A percentile compares a stretch with the other conserved stretches of the same genome.
Conservation (phyloP, 30 jellyfish, hydroid and myxozoan species). For the Catostylus mosaicus region DNA sequence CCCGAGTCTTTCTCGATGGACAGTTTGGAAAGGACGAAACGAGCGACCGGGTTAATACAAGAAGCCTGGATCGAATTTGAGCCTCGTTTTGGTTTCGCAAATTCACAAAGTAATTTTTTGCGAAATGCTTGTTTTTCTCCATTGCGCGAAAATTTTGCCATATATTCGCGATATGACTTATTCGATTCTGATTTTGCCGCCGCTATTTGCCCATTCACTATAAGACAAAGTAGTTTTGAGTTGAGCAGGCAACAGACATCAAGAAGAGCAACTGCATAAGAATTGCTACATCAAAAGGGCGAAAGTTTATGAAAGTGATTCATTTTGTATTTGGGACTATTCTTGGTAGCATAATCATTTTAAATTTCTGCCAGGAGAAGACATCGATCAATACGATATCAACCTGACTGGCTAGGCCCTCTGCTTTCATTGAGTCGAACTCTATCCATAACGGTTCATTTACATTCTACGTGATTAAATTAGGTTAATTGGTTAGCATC, state of each 20-base stretch:
- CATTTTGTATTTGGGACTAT: not conserved
- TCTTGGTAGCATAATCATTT: not conserved
- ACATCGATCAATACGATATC: not conserved
- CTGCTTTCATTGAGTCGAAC: not conserved
- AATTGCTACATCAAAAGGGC: not conserved
- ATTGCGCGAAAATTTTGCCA: too few relatives aligned
- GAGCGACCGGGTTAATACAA: slow-evolving; percentile 22
- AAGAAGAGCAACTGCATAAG: not conserved
- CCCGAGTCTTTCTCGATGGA: slow-evolving; percentile 39
- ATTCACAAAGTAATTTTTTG: not conserved
- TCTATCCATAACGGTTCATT: not conserved
- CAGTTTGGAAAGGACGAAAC: slow-evolving; percentile 36
- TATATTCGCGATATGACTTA: slow-evolving; percentile 44
- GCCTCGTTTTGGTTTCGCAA: slow-evolving; percentile 70
- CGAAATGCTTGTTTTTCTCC: too few relatives aligned
- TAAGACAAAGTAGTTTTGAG: not conserved
- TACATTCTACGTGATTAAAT: not conserved
- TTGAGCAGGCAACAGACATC: not conserved
- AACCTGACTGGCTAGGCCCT: not conserved
- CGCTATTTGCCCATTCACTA: slow-evolving; percentile 66
- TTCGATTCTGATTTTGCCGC: slow-evolving; percentile 58
- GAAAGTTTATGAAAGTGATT: not conserved
- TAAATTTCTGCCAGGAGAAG: not conserved
- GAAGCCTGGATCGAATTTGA: slow-evolving; percentile 47
- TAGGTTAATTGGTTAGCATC: not conserved